phyloP scores from a whole-genome alignment of 2,113 vertebrate species.

The Corvus hawaiiensis region DNA sequence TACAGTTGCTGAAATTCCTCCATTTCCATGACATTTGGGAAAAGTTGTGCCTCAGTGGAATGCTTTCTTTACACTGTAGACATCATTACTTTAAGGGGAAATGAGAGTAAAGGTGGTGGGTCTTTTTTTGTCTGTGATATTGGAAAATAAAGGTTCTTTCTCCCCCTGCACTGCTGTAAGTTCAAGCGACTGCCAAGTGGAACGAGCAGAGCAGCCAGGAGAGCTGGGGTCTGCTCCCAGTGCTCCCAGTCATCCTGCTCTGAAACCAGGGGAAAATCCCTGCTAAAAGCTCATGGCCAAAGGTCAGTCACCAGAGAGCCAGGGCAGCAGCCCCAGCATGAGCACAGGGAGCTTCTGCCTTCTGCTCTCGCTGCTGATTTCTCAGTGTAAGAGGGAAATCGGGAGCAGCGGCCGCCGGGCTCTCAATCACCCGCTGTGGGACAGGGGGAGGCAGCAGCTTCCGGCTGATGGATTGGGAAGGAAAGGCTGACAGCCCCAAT shows the following conservation, averaged over 20 bases:
- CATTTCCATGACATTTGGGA: not conserved
- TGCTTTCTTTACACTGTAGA: not conserved
- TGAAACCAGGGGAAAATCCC: not conserved
- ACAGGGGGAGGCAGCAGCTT: not conserved
- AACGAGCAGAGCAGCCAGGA: not conserved
- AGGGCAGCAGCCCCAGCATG: not conserved
- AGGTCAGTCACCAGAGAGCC: rapidly evolving
- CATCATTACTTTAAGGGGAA: not conserved
- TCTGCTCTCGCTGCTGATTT: not conserved
- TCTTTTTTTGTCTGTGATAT: not conserved
- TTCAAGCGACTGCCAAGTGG: not conserved
- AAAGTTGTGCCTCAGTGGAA: not conserved
- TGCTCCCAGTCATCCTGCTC: not conserved
- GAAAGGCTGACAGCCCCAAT: not conserved
- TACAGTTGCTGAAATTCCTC: not conserved
- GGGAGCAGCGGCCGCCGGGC: rapidly evolving
- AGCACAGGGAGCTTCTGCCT: not conserved
- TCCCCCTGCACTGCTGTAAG: not conserved
- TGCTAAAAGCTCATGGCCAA: not conserved
- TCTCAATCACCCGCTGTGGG: rapidly evolving
- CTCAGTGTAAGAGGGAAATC: rapidly evolving
- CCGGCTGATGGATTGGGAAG: not conserved
- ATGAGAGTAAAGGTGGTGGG: not conserved
- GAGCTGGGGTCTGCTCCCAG: not conserved
- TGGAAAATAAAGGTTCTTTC: not conserved